Evolutionary conservation across 2,113 vertebrate species (phyloP).

Genomic region (Pithys albifrons): DNA sequence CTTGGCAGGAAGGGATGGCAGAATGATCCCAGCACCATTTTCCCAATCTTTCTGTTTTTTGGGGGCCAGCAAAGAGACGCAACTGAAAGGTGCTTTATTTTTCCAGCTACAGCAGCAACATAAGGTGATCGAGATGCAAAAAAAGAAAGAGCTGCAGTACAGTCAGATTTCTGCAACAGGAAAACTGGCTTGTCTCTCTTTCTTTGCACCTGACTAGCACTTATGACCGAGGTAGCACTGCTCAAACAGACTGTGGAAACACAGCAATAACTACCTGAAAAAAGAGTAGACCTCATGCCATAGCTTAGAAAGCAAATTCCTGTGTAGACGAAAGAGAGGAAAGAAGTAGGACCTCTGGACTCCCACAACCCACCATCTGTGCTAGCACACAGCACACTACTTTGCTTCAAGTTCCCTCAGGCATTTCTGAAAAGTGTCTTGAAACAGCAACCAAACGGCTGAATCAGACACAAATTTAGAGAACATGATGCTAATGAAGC

Average conservation of each 20-base stretch:
- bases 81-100: background rate
- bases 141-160: rapidly evolving
- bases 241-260: background rate
- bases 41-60: background rate
- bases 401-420: background rate
- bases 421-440: background rate
- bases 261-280: background rate
- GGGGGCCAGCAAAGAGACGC: background rate
- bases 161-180: background rate
- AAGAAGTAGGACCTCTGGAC: background rate
- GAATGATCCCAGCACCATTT: background rate
- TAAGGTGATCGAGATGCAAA: background rate
- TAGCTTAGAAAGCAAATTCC: background rate
- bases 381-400: background rate
- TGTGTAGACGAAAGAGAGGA: background rate
- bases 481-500: background rate
- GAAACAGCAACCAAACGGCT: background rate
- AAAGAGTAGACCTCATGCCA: background rate
- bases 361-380: background rate
- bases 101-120: background rate
- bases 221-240: background rate
- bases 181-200: background rate
- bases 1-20: background rate
- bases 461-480: background rate
- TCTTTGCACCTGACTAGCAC: background rate